phyloP scores from a whole-genome alignment of 2,888 invertebrate genomes.

The Deilephila elpenor region DNA sequence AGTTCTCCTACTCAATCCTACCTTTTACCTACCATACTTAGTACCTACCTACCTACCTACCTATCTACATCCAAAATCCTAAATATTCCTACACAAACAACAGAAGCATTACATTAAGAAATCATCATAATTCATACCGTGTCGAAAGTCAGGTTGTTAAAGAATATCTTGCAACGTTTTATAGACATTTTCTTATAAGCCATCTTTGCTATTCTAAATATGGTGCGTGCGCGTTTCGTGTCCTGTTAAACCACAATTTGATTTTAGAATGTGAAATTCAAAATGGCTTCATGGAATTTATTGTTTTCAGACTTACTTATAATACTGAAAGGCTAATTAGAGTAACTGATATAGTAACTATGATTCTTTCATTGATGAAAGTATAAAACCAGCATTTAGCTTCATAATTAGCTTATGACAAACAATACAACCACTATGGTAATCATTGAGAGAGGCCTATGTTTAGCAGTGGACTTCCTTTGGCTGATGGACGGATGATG shows the following conservation, averaged over 20 bases:
- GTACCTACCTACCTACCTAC: background rate
- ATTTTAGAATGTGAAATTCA: too few species aligned
- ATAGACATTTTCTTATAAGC: slow-evolving; percentile 63
- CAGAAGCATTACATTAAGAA: background rate
- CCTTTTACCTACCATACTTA: background rate
- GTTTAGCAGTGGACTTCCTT: too few species aligned
- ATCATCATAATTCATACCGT: slow-evolving; percentile 64
- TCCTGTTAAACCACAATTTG: slow-evolving; percentile 56
- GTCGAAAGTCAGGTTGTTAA: slow-evolving; percentile 64
- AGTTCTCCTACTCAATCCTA: background rate
- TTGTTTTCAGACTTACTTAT: too few species aligned
- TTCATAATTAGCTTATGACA: too few species aligned
- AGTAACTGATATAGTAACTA: too few species aligned
- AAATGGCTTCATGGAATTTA: too few species aligned
- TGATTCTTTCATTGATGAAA: too few species aligned
- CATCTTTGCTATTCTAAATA: slow-evolving; percentile 66
- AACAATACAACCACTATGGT: too few species aligned
- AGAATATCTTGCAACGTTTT: slow-evolving; percentile 71
- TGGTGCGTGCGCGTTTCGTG: slow-evolving; percentile 55
- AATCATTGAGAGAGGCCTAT: too few species aligned
- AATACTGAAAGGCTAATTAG: too few species aligned
- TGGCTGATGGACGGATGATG: too few species aligned
- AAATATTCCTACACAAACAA: background rate
- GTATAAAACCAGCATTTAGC: too few species aligned
- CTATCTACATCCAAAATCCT: background rate